Evolutionary conservation across 2,888 invertebrate genomes (phyloP).

Genomic region (Acanthosepion pharaonis): DNA sequence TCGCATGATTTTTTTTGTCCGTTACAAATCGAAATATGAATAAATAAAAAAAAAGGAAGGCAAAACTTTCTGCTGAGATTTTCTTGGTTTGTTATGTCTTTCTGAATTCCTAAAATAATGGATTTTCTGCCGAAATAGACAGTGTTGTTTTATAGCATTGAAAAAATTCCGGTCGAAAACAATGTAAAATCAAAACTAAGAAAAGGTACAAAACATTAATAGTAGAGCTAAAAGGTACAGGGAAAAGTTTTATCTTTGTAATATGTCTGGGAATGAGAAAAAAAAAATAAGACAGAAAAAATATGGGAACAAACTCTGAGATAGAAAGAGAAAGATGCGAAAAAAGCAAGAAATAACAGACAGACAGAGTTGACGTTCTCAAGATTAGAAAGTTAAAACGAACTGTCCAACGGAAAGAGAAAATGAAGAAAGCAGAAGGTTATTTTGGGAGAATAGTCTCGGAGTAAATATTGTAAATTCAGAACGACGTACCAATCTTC

Average conservation of each 20-base stretch:
- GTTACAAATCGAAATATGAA: not conserved
- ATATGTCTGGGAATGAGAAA: not conserved
- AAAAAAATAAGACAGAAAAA: not conserved
- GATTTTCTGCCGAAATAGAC: not conserved
- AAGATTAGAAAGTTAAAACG: not conserved
- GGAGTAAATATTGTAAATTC: not conserved
- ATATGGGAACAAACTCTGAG: not conserved
- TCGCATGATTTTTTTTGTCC: not conserved
- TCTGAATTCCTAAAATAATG: not conserved
- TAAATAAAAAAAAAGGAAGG: not conserved
- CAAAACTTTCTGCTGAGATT: not conserved
- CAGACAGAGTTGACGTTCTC: not conserved
- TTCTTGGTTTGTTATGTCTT: not conserved
- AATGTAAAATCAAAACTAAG: not conserved
- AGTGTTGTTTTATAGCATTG: not conserved
- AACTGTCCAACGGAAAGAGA: not conserved
- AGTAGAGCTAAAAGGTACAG: not conserved
- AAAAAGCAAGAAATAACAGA: not conserved
- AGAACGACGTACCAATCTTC: not conserved
- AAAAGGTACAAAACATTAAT: not conserved
- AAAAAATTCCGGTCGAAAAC: not conserved
- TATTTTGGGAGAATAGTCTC: not conserved
- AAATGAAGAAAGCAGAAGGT: not conserved
- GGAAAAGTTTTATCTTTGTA: not conserved
- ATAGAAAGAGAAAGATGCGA: not conserved